A percentile compares a stretch with the other conserved stretches of the same genome.
Conservation (phyloP, 1,140 invertebrate species). For the Diorhabda carinulata region DNA sequence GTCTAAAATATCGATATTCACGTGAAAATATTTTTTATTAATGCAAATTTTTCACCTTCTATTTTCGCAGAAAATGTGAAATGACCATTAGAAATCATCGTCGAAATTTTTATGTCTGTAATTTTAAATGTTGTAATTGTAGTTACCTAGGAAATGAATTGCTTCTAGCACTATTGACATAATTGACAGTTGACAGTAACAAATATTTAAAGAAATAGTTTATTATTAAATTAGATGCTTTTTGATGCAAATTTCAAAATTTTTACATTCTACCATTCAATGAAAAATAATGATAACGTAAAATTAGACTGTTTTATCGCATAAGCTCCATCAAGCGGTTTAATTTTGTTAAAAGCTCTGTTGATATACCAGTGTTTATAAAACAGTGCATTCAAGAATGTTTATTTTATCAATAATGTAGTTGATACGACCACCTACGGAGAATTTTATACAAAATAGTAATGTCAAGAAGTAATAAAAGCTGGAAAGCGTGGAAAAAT, state of each 20-base stretch:
- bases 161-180: background rate
- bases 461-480: background rate
- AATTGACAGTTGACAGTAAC: background rate
- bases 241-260: background rate
- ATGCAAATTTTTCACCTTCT: background rate
- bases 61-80: background rate
- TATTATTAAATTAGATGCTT: background rate
- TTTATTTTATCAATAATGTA: constrained; percentile 10
- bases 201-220: background rate
- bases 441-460: background rate
- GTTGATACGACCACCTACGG: background rate
- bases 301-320: background rate
- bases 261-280: background rate
- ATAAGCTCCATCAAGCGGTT: background rate
- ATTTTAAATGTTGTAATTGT: constrained; percentile 12
- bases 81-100: constrained; percentile 14
- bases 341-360: background rate
- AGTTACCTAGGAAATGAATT: constrained; percentile 19
- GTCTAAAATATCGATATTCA: background rate
- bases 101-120: background rate
- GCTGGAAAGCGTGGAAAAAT: background rate
- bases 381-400: background rate
- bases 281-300: background rate
- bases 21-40: background rate
- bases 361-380: background rate